These are phyloP conservation scores for Chalcosyrphus nemorum DNA, from an alignment of 2,888 invertebrate genomes.

Conservation along the genomic window DNA sequence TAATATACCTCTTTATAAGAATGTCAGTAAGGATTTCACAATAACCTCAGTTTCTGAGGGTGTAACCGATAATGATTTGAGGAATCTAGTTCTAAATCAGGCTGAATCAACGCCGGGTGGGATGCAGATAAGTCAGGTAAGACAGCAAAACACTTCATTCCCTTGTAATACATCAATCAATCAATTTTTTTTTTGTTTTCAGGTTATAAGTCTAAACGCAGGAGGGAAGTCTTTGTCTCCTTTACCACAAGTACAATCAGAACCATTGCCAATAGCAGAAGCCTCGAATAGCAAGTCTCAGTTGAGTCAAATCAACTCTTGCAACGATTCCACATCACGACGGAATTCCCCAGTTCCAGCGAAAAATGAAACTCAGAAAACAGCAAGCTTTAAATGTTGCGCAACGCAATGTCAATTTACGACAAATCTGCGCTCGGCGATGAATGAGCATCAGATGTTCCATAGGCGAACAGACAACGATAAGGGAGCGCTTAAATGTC, in stretches of 20 bases:
- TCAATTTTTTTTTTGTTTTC: background rate
- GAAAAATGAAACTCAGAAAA: background rate
- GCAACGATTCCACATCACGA: background rate
- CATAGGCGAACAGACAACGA: constrained; percentile 74
- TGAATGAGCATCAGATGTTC: constrained; percentile 77
- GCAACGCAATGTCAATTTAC: constrained; percentile 19
- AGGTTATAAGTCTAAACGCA: constrained; percentile 59
- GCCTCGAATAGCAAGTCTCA: background rate
- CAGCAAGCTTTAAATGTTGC: constrained; percentile 14
- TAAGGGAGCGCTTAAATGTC: constrained; percentile 76
- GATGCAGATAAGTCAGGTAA: constrained; percentile 63
- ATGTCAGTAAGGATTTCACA: constrained; percentile 71
- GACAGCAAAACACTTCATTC: background rate
- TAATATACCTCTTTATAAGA: constrained; percentile 65
- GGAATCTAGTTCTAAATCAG: constrained; percentile 44
- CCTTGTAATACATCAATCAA: no score
- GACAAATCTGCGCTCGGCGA: constrained; percentile 62
- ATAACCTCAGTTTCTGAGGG: constrained; percentile 74
- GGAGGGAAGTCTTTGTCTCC: constrained; percentile 34
- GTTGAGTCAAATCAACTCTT: background rate
- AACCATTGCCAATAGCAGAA: background rate
- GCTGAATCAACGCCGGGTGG: constrained; percentile 46
- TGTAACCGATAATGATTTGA: constrained; percentile 17
- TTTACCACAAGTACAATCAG: background rate
- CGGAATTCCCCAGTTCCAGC: background rate